Base-by-base conservation (phyloP, 2,113 vertebrate species). In the Rhagologus leucostigma region DNA sequence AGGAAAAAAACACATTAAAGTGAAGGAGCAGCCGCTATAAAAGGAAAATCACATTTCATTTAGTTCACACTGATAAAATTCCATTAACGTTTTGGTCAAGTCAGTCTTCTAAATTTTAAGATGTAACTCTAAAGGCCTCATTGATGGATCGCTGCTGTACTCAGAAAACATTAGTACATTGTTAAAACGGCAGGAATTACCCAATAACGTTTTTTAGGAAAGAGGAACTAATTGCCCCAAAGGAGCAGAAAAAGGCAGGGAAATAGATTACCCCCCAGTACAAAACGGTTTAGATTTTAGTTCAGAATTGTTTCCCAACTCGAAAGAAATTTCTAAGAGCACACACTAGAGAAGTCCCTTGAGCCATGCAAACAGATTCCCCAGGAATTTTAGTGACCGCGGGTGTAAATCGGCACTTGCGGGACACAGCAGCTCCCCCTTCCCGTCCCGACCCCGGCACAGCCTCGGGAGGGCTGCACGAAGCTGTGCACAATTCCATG, bases 401-500 rank as follows among this genome's bases (percentile, higher is more conserved):
- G 55, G 35, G 7, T 22, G 27, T 1, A 37, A 84, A 44, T 0
- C 1, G 71, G 41, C 74, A 9, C 70, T 27, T 0, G 69, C 0
- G 26, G 80, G 3, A 5, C 27, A 2, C 33, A 19, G 87, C 65
- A 3, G 69, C 41, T 57, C n/a, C 44, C 4, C 23, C 18, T 2
- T 3, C 26, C 73, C 3, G 30, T 4, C 46, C 88, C 3, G 6
- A 6, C 3, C 29, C 44, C 47, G 3, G 59, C 71, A 1, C 27
- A 19, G 65, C 60, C 65, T 2, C 63, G 3, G 55, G 2, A 26
- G 16, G 11, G 13, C 33, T 1, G 57, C 46, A 5, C 24, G 3
- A 4, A 69, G 29, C 17, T 1, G 37, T 0, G 1, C 53, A 0
- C 55, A 1, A 0, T 5, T 35, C 13, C 56, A 0, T 0, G 56